Evolutionary conservation across 2,113 vertebrate species (phyloP).

Genomic region (Chaetodon trifascialis): DNA sequence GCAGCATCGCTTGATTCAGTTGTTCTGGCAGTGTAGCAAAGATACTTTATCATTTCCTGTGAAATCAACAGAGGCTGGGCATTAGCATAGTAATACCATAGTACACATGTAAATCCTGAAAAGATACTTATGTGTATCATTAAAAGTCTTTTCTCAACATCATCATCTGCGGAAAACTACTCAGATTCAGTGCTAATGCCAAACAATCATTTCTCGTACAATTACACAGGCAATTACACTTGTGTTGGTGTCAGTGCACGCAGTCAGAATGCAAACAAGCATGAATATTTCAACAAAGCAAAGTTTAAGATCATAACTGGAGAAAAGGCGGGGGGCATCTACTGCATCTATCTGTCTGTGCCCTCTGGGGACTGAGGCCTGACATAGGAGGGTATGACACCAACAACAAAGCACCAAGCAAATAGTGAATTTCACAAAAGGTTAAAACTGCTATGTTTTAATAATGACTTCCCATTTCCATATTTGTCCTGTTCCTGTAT

Average conservation of each 20-base stretch:
- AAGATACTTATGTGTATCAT: not conserved
- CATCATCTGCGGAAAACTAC: constrained; percentile 21
- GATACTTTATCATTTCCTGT: not conserved
- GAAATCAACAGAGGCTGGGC: not conserved
- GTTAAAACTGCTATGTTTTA: constrained; percentile 78
- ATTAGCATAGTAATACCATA: not conserved
- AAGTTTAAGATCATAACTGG: constrained; percentile 55
- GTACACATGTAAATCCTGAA: constrained; percentile 14
- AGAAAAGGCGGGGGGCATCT: not conserved
- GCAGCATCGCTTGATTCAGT: not conserved
- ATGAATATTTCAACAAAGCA: constrained; percentile 68
- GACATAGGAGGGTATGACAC: constrained; percentile 30
- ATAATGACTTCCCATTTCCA: constrained; percentile 75
- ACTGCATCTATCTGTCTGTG: constrained; percentile 11
- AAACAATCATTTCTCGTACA: constrained; percentile 60
- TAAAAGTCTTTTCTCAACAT: not conserved
- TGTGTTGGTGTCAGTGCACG: constrained; percentile 18
- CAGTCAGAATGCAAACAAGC: constrained; percentile 55
- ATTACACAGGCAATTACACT: constrained; percentile 70
- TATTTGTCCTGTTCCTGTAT: constrained; percentile 75
- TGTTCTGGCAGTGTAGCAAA: not conserved
- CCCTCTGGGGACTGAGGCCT: constrained; percentile 43
- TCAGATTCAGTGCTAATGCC: constrained; percentile 35
- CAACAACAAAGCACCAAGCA: constrained; percentile 69
- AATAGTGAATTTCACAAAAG: constrained; percentile 69